Base-by-base conservation (phyloP, 2,888 invertebrate genomes). In the Lobophora halterata region DNA sequence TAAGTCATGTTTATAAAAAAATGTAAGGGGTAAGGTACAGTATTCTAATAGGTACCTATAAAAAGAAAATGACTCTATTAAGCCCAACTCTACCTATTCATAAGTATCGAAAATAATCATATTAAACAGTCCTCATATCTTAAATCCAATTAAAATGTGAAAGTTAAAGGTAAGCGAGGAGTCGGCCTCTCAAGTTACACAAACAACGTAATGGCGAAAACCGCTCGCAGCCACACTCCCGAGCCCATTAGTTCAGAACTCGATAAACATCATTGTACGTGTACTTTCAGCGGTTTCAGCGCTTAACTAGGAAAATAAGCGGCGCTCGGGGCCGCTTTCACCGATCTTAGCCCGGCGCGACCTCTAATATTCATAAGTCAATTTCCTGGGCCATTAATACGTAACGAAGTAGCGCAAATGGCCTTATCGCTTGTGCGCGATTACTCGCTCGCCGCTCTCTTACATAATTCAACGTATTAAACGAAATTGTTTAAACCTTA, bases 401-500 rank as follows among this genome's bases (percentile, higher is more conserved):
- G 87, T 87, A 86, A 87, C 87, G 87, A 86, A 83, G 86, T 81
- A 83, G 83, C 85, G 83, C 85, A 87, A 87, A 87, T 87, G 87
- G 85, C 83, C 83, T 87, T 87, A 87, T 87, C 87, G 87, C 83
- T 85, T 82, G 85, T 83, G 86, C 87, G 73, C 87, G 86, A 86
- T 87, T 87, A 87, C 86, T 85, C 81, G 83, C 80, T 66, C 78
- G 82, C 85, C 85, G 79, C 79, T 78, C 81, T 82, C 86, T 87
- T 88, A 88, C 88, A 88, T 87, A 88, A 88, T 88, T 88, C 88
- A 88, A 88, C 87, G 87, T 88, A 88, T 88, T 88, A 88, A 88
- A 88, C 88, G 87, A 88, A 88, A 88, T 88, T 88, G 88, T 88
- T 88, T 88, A 88, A 88, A 87, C 88, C 86, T 86, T 85, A 86